Percentiles rank a stretch among this genome's conserved stretches.
Conservation (phyloP, 2,113 vertebrate genomes). For the Sphyrna mokarran region DNA sequence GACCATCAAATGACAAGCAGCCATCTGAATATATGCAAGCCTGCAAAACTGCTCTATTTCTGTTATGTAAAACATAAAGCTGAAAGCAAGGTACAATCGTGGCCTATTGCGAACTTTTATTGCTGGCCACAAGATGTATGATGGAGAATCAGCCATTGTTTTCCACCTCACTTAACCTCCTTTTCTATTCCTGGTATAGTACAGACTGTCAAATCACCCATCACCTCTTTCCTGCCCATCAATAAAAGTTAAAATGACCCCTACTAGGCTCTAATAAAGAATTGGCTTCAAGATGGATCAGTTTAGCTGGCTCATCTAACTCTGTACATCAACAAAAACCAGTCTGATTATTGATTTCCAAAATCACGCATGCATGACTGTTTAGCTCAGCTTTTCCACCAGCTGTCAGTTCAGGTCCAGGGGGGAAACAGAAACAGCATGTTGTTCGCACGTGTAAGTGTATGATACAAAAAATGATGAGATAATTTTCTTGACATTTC, state of each 20-base stretch:
- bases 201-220: background rate
- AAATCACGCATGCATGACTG: background rate
- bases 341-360: background rate
- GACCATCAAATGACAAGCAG: conserved; percentile 57
- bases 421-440: conserved; percentile 1
- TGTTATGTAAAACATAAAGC: background rate
- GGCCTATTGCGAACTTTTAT: background rate
- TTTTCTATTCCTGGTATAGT: background rate
- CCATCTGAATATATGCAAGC: conserved; percentile 42
- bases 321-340: background rate
- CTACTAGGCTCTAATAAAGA: background rate
- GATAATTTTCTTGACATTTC: background rate
- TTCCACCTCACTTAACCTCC: background rate
- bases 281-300: background rate
- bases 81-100: background rate
- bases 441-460: background rate
- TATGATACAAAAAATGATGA: background rate
- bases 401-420: background rate
- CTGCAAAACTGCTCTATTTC: background rate
- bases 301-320: background rate
- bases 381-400: background rate
- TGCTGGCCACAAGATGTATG: background rate
- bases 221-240: background rate
- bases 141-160: background rate
- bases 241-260: background rate